Evolutionary conservation across 2,113 vertebrate genomes (phyloP).

Genomic region (Glaucidium brasilianum): DNA sequence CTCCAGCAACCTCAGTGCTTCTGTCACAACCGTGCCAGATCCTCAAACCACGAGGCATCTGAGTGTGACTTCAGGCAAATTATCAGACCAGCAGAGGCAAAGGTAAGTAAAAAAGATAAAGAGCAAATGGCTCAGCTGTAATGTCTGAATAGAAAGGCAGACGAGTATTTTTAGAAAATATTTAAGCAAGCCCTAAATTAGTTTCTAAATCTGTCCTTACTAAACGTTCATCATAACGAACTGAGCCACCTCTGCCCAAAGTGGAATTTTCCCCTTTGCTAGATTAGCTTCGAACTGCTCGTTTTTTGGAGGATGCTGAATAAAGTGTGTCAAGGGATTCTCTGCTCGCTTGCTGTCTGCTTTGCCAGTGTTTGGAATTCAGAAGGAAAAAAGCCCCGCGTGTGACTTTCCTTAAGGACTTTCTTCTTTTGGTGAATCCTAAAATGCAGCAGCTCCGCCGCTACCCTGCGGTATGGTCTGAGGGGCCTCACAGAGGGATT

Average conservation of each 20-base stretch:
- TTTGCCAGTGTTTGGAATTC: not conserved
- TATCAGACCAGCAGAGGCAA: not conserved
- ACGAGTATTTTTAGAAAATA: slow-evolving; percentile 39
- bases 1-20: not conserved
- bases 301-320: not conserved
- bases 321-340: not conserved
- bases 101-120: not conserved
- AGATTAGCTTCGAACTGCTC: not conserved
- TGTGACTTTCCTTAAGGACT: not conserved
- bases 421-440: not conserved
- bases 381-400: not conserved
- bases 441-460: not conserved
- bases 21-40: fast-evolving
- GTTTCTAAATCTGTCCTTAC: slow-evolving; percentile 29
- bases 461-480: not conserved
- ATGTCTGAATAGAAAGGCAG: not conserved
- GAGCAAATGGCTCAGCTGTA: not conserved
- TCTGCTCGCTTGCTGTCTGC: not conserved
- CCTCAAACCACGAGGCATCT: not conserved
- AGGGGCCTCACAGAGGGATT: not conserved
- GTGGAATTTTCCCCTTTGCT: slow-evolving; percentile 15
- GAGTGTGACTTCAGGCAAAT: not conserved
- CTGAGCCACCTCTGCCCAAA: not conserved
- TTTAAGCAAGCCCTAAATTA: slow-evolving; percentile 31
- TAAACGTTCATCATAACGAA: not conserved